Evolutionary conservation across 2,797 vertebrate species (phyloP).

Genomic region (Ctenosaura bakeri): DNA sequence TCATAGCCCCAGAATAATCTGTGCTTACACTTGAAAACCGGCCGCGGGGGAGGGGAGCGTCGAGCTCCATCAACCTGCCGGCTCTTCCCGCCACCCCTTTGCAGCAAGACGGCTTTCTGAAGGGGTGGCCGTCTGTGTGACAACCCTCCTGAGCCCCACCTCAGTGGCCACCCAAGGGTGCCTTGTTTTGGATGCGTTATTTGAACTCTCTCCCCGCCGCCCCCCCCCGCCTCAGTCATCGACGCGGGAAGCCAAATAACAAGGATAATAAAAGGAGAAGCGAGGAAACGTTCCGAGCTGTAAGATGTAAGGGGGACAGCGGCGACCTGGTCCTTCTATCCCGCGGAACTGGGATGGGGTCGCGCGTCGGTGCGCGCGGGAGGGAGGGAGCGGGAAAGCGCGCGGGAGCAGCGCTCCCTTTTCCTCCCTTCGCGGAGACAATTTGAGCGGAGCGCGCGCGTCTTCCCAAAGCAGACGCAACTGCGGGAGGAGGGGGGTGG

Average conservation of each 20-base stretch:
- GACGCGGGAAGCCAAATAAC: too few relatives aligned
- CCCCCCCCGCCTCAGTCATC: too few relatives aligned
- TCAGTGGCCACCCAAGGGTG: constrained; percentile 26
- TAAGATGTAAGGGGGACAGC: too few relatives aligned
- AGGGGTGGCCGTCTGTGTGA: constrained; percentile 47
- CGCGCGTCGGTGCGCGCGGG: too few relatives aligned
- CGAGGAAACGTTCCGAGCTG: too few relatives aligned
- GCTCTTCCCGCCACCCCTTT: constrained; percentile 36
- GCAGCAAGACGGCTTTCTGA: not conserved
- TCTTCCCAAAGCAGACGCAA: not conserved
- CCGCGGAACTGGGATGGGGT: too few relatives aligned
- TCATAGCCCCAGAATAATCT: constrained; percentile 35
- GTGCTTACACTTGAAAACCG: constrained; percentile 43
- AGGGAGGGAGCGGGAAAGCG: not conserved
- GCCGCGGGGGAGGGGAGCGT: constrained; percentile 28
- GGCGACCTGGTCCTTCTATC: too few relatives aligned
- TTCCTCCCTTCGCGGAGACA: too few relatives aligned
- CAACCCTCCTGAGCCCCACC: constrained; percentile 38
- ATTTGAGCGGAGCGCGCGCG: not conserved
- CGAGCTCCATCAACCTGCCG: not conserved
- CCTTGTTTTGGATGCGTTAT: too few relatives aligned
- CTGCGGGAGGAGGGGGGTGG: not conserved
- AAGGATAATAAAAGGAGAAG: too few relatives aligned
- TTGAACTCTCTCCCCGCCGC: too few relatives aligned
- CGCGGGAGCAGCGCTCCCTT: too few relatives aligned